These are phyloP conservation scores for Mythimna albipuncta DNA, from an alignment of 2,888 invertebrate species.

Conservation along the genomic window DNA sequence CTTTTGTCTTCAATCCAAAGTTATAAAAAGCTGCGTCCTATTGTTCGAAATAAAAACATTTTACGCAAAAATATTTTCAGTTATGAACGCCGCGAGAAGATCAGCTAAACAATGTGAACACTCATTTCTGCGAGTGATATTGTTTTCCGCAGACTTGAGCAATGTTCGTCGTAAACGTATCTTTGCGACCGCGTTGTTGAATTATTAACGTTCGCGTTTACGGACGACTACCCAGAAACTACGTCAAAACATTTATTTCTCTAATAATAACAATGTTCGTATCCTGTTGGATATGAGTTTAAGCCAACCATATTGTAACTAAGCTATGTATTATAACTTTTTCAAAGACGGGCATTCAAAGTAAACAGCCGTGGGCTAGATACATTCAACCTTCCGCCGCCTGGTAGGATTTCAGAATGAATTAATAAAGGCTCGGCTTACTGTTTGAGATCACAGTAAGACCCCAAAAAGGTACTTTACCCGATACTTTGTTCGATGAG, in stretches of 20 bases:
- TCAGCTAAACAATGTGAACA: constrained; percentile 47
- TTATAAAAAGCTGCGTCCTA: constrained; percentile 8
- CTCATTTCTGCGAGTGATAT: constrained; percentile 49
- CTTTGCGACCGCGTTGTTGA: constrained; percentile 24
- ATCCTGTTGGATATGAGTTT: constrained; percentile 2
- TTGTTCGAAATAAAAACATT: constrained; percentile 37
- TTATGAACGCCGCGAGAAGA: constrained; percentile 25
- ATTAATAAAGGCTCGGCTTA: constrained; percentile 48
- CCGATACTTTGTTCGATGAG: constrained; percentile 48
- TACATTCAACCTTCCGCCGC: constrained; percentile 30
- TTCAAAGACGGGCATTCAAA: constrained; percentile 39
- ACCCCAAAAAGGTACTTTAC: constrained; percentile 41
- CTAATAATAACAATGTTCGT: constrained; percentile 4
- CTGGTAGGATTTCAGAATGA: constrained; percentile 40
- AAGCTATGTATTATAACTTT: constrained; percentile 36
- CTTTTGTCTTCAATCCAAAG: constrained; percentile 10
- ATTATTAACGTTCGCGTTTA: constrained; percentile 39
- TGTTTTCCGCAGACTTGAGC: constrained; percentile 45
- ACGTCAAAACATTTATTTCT: constrained; percentile 29
- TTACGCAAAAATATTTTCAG: constrained; percentile 38
- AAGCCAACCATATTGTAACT: constrained; percentile 2
- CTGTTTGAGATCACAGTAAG: constrained; percentile 54
- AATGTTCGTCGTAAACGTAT: constrained; percentile 37
- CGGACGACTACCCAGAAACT: constrained; percentile 12
- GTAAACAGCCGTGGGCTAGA: constrained; percentile 31